Evolutionary conservation across 2,113 vertebrate species (phyloP).

Genomic region (Chamaetylas fuelleborni): DNA sequence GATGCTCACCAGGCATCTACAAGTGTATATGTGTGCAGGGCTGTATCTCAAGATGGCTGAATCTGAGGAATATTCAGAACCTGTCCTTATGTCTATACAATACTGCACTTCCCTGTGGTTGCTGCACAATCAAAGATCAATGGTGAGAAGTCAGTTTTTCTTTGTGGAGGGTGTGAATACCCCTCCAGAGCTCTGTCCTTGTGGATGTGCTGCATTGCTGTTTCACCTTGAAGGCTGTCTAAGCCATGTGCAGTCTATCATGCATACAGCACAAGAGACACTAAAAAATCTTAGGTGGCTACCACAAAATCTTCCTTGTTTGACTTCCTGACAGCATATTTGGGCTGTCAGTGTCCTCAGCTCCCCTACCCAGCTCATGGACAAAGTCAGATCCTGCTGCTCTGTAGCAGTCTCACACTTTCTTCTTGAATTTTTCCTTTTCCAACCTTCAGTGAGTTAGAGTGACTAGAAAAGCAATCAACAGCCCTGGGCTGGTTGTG

Average conservation of each 20-base stretch:
- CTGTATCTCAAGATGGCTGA: neutral
- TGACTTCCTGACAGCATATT: neutral
- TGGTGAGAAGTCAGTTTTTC: neutral
- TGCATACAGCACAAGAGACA: neutral
- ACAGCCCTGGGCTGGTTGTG: neutral
- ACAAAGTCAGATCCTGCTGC: neutral
- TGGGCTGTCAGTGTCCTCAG: neutral
- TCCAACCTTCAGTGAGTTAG: neutral
- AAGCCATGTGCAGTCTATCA: neutral
- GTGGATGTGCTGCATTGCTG: accelerated
- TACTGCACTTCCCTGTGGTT: neutral
- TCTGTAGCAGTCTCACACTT: neutral
- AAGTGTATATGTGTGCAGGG: neutral
- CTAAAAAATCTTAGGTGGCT: neutral
- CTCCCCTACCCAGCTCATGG: neutral
- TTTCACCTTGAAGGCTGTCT: neutral
- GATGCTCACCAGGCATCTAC: neutral
- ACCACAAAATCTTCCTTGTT: neutral
- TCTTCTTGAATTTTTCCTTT: neutral
- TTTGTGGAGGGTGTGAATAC: neutral
- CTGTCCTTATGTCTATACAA: neutral
- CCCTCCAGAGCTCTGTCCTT: neutral
- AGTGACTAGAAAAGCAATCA: neutral
- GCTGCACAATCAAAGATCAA: neutral
- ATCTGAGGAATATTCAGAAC: neutral